Evolutionary conservation across 2,888 invertebrate genomes (phyloP).

Genomic region (Acrobasis suavella): DNA sequence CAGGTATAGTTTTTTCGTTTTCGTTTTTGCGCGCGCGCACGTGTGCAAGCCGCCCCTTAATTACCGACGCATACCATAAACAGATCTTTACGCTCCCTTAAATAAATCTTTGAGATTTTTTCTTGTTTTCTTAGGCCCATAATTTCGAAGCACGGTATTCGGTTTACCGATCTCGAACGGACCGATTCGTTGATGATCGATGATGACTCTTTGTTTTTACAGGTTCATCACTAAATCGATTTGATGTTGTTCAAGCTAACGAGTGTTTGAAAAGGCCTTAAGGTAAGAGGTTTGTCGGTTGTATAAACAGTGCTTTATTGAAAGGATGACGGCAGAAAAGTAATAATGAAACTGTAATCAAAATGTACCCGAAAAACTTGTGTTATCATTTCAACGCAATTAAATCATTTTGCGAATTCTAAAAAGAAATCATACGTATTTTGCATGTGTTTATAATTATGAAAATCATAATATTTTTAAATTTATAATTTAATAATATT

Average conservation of each 20-base stretch:
- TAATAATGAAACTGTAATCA: not conserved
- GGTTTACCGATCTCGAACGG: conserved; percentile 67
- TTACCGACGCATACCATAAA: conserved; percentile 83
- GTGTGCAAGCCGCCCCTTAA: conserved; percentile 80
- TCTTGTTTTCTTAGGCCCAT: conserved; percentile 75
- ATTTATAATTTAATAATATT: too few relatives aligned
- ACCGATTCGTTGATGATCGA: conserved; percentile 62
- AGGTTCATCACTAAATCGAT: conserved; percentile 63
- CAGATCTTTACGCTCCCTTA: conserved; percentile 83
- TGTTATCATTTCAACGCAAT: not conserved
- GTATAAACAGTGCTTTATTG: conserved; percentile 13
- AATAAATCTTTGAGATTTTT: conserved; percentile 78
- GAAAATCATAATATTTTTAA: too few relatives aligned
- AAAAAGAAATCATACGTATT: not conserved
- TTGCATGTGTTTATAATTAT: not conserved
- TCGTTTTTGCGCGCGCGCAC: conserved; percentile 77
- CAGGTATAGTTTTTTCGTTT: conserved; percentile 78
- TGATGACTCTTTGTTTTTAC: conserved; percentile 75
- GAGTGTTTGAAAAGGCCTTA: conserved; percentile 22
- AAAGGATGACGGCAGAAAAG: conserved; percentile 5
- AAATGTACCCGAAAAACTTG: not conserved
- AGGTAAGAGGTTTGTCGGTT: conserved; percentile 44
- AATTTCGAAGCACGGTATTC: conserved; percentile 69
- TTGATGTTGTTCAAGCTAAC: conserved; percentile 42
- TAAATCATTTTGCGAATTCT: not conserved